These are phyloP conservation scores for Caenorhabditis latens DNA, from an alignment of 1,140 invertebrate genomes.

Conservation along the genomic window DNA sequence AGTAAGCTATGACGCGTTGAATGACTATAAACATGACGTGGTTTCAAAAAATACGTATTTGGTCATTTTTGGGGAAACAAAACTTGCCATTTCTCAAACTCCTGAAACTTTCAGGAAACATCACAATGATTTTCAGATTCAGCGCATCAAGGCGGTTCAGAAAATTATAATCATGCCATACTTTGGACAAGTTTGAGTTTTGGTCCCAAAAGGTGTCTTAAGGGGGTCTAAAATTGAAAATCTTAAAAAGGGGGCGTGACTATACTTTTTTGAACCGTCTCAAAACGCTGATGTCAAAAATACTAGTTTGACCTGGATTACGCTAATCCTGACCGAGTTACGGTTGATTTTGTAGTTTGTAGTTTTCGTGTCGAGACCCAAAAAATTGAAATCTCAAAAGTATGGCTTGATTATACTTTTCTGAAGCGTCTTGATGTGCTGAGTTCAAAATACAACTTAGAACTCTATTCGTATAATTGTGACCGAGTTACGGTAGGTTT, in stretches of 20 bases:
- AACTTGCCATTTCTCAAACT: too few species aligned
- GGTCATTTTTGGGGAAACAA: too few species aligned
- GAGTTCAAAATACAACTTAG: background rate
- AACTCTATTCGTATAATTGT: background rate
- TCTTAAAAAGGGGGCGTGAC: background rate
- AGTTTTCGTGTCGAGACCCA: constrained; percentile 1
- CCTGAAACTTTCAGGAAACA: too few species aligned
- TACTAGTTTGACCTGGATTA: background rate
- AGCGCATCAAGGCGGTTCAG: background rate
- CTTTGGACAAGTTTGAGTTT: background rate
- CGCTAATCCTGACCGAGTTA: background rate
- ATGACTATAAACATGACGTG: too few species aligned
- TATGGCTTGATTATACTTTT: background rate
- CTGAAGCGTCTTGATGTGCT: background rate
- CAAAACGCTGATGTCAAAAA: background rate
- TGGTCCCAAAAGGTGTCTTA: background rate
- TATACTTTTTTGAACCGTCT: too few species aligned
- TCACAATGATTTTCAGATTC: background rate
- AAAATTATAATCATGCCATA: background rate
- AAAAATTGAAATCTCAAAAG: background rate
- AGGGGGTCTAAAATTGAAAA: background rate
- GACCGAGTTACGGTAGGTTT: background rate
- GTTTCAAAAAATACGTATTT: too few species aligned
- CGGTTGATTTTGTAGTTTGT: background rate
- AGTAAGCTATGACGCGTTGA: too few species aligned